phyloP scores from a whole-genome alignment of 2,113 vertebrate genomes.

The Empidonax traillii region DNA sequence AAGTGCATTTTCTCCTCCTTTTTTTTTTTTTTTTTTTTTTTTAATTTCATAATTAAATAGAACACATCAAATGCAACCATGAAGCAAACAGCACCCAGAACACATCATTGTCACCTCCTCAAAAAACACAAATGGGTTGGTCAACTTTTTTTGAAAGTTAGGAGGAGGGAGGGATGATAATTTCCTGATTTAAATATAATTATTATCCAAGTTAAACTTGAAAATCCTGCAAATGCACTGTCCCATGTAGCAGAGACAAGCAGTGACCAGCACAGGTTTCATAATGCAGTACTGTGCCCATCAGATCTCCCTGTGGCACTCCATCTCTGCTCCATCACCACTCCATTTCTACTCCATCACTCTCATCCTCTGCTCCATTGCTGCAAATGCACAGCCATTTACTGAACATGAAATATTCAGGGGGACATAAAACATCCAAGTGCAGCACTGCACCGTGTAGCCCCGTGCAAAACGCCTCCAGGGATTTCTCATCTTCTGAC shows the following conservation, averaged over 20 bases:
- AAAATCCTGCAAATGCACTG: neutral
- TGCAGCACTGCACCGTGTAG: neutral
- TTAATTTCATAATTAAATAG: neutral
- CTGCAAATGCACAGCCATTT: neutral
- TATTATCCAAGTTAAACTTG: neutral
- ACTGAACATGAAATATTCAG: neutral
- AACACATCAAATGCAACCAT: neutral
- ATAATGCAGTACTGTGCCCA: fast-evolving
- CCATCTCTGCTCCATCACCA: neutral
- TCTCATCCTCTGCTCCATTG: neutral
- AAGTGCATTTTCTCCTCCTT: neutral
- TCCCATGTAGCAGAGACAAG: neutral
- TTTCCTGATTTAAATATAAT: neutral
- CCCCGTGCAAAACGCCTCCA: neutral
- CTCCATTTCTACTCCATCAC: neutral
- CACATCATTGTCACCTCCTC: neutral
- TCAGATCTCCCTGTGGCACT: fast-evolving
- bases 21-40: neutral
- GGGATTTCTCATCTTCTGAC: neutral
- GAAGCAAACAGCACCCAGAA: neutral
- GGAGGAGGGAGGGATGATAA: neutral
- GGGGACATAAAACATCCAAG: neutral
- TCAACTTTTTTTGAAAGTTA: neutral
- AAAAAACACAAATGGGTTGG: neutral
- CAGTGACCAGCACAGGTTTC: neutral